A percentile compares a stretch with the other conserved stretches of the same genome.
Evolutionary conservation across 2,797 vertebrate genomes (phyloP).

Genomic region (Schizopygopsis malacanthus): DNA sequence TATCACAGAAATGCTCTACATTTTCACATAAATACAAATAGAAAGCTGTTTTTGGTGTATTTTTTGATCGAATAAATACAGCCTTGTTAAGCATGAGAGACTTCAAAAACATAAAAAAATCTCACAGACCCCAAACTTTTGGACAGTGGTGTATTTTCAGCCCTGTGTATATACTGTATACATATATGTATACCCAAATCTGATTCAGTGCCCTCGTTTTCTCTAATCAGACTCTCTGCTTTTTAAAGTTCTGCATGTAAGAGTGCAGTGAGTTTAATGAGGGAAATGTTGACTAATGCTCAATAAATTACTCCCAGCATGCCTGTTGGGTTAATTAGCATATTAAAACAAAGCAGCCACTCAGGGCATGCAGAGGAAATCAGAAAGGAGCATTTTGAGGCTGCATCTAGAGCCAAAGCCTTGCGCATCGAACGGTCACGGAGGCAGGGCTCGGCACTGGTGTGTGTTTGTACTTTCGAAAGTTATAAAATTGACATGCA

Average conservation of each 20-base stretch:
- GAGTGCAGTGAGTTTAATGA: constrained; percentile 58
- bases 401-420: constrained; percentile 56
- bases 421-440: constrained; percentile 47
- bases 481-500: background rate
- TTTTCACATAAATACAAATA: background rate
- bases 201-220: constrained; percentile 31
- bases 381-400: constrained; percentile 55
- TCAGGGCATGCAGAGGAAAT: constrained; percentile 58
- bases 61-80: no score
- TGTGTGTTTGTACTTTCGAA: constrained; percentile 60
- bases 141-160: background rate
- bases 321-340: constrained; percentile 67
- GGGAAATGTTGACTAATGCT: constrained; percentile 67
- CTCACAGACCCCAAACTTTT: no score
- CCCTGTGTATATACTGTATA: background rate
- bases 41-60: no score
- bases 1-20: background rate
- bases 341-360: constrained; percentile 63
- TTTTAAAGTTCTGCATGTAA: constrained; percentile 45
- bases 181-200: background rate
- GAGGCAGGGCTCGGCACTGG: constrained; percentile 30
- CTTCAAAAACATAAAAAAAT: no score
- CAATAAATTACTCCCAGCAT: constrained; percentile 66
- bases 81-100: no score
- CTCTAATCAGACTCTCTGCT: constrained; percentile 31